Base-by-base conservation (phyloP, 2,888 invertebrate species). In the Calameuta filiformis region DNA sequence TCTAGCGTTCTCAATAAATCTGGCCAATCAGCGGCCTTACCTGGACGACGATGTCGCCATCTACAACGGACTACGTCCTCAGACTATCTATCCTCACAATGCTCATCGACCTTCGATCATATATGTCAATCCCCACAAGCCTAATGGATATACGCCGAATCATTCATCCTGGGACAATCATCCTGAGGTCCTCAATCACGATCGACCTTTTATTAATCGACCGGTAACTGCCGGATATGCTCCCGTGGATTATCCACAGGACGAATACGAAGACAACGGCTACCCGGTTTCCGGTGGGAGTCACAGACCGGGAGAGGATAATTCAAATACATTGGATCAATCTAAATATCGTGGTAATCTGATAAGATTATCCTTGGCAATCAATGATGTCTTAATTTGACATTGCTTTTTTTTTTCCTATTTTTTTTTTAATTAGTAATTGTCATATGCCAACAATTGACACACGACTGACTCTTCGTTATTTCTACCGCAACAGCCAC, bases 21-120 rank as follows among this genome's bases (percentile, higher is more conserved):
- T 90, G 87, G 90, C 85, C 78, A 89, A 91, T 82, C 90, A 90
- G 82, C 88, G 87, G 81, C 89, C 91, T 31, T 90, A 88, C 89
- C 92, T 90, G 92, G 94, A 83, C 89, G 92, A 93, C 71, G 94
- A 93, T 81, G 92, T 91, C 74, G 87, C 86, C 79, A 88, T 91
- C 80, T 90, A 90, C 85, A 86, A 92, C 80, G 83, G 85, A 4
- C 73, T 74, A 34, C 75, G 75, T 15, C 79, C 69, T 15, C 77
- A 69, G 33, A 23, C 40, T 4, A 40, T 23, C 40, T 40, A 40
- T 40, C 75, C 35, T 31, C 80, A 79, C 73, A 80, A 83, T 37
- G 73, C 79, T 79, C 85, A 87, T 69, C 84, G 84, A 76, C 83
- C 85, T 75, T 68, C 81, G 77, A 81, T 80, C 75, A 77, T 80